Evolutionary conservation across 2,888 invertebrate genomes (phyloP), one percentile per base, ranked within the genome.

Genomic region (Amblyjoppa proteus): DNA sequence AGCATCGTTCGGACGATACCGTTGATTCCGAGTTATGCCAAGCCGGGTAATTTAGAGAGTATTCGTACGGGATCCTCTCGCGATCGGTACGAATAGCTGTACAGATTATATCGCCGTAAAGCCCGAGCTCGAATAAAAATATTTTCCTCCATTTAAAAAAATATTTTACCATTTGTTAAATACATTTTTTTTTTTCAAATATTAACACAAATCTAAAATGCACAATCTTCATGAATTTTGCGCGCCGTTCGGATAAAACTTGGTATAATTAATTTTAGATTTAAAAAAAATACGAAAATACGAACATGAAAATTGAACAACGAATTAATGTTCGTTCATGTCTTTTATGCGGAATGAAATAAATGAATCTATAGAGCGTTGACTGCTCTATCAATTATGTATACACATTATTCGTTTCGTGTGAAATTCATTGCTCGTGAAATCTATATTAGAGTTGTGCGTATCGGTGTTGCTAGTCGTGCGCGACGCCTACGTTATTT

Each of bases 41-140:
- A 70, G 25, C 70, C 69, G 66, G 45, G 56, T 41, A 41, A 45
- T 69, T 68, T 79, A 58, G 69, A 79, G 56, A 79, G 77, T 77
- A 49, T 49, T 31, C 53, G 34, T 77, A 56, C 31, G 25, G 13
- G 5, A 51, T 53, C 5, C 28, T 13, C 31, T 34, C 6, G 34
- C 34, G 3, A 38, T 64, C 64, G 38, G 13, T 31, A n/a, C 64
- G n/a, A 5, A 64, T 31, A 34, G 31, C 38, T 64, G n/a, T 64
- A 16, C 34, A 31, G 11, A 34, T 28, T 28, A 64, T 31, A 64
- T 64, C 28, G 13, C 4, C 11, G 11, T 28, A 58, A 11, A 28
- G n/a, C 28, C 28, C 45, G 45, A 16, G 3, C 45, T 49, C 45
- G 45, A 49, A 49, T 13, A 5, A 49, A 49, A 49, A 49, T 16